Base-by-base conservation (phyloP, 2,888 invertebrate genomes). In the Plutella xylostella region DNA sequence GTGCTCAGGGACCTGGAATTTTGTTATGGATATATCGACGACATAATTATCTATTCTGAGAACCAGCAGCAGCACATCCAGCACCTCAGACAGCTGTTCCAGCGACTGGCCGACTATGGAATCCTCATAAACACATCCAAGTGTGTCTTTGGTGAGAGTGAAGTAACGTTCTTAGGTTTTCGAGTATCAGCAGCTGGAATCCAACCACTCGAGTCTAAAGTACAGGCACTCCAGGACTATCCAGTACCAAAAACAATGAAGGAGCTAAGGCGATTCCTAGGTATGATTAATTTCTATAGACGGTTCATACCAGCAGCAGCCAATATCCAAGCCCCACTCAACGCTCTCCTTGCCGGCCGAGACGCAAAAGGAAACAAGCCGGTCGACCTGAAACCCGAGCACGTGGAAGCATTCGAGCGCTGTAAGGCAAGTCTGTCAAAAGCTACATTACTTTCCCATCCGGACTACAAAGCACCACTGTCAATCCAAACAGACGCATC, bases 11-110 rank as follows among this genome's bases (percentile, higher is more conserved):
- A n/a, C n/a, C n/a, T n/a, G n/a, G n/a, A n/a, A n/a, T n/a, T n/a
- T n/a, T n/a, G 12, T 4, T 65, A 53, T 44, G 42, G 49, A 0
- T 72, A 70, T 37, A 38, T 72, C 0, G 67, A 70, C 35, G 67
- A 67, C 43, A 51, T 67, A 42, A 47, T 67, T 9, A 30, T 55
- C 1, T 52, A 35, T 21, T 55, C 57, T 12, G 51, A 54, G 0
- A n/a, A n/a, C 9, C 43, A 45, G 11, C 11, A 4, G 0, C n/a
- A 43, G 19, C 57, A 55, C 30, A 30, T 48, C 30, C 17, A 45
- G 0, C 57, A 59, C 42, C 49, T 60, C 43, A 51, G 51, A 25
- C 51, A n/a, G n/a, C n/a, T n/a, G n/a, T n/a, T n/a, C n/a, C n/a
- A n/a, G n/a, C n/a, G n/a, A n/a, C 17, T 58, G 31, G 40, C 28